A percentile compares a stretch with the other conserved stretches of the same genome.
Evolutionary conservation across 2,888 invertebrate species (phyloP).

Genomic region (Eilema caniola): DNA sequence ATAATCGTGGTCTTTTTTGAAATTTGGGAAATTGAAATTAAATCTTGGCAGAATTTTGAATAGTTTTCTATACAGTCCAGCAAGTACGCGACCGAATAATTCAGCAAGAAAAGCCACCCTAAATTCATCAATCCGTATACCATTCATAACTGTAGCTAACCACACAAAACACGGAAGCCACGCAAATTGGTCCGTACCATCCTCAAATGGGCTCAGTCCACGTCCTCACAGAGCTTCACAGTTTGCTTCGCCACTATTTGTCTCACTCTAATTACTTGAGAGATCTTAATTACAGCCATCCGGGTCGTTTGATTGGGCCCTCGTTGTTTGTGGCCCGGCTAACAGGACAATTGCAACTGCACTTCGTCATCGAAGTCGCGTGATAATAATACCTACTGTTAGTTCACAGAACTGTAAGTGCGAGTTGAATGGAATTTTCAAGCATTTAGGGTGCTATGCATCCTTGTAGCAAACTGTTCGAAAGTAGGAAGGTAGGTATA

Average conservation of each 20-base stretch:
- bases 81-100: neutral
- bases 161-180: constrained; percentile 19
- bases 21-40: no score
- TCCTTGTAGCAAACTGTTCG: neutral
- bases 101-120: constrained; percentile 1
- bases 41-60: no score
- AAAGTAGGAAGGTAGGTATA: neutral
- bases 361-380: constrained; percentile 58
- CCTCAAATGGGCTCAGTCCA: constrained; percentile 38
- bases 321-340: constrained; percentile 74
- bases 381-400: constrained; percentile 31
- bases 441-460: neutral
- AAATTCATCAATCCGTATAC: neutral
- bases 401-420: constrained; percentile 37
- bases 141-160: constrained; percentile 19
- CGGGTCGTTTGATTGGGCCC: constrained; percentile 76
- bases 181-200: constrained; percentile 37
- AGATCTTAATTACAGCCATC: constrained; percentile 82
- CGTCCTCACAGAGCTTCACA: constrained; percentile 45
- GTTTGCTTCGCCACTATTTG: constrained; percentile 61
- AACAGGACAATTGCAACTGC: constrained; percentile 77
- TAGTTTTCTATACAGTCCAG: no score
- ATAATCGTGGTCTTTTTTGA: no score
- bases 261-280: constrained; percentile 75
- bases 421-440: no score